Evolutionary conservation across 2,113 vertebrate genomes (phyloP).

Genomic region (Calonectris borealis): DNA sequence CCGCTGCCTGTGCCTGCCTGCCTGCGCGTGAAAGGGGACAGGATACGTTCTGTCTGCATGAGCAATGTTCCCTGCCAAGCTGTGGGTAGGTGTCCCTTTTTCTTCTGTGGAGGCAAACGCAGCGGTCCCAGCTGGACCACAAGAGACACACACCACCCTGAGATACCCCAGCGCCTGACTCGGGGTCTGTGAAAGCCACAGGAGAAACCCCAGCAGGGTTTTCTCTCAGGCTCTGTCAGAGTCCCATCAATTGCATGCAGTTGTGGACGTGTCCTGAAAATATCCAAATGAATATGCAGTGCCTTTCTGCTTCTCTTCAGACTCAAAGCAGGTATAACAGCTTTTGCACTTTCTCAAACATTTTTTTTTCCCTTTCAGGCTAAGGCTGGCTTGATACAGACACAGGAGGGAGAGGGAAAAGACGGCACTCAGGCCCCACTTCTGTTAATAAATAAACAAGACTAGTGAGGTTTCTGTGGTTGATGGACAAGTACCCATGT

Average conservation of each 20-base stretch:
- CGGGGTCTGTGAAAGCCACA: neutral
- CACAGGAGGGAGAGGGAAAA: neutral
- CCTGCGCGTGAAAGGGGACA: neutral
- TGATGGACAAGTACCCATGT: neutral
- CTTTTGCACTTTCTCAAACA: neutral
- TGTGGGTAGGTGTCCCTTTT: neutral
- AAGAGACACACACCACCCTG: rapidly evolving
- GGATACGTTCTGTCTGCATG: rapidly evolving
- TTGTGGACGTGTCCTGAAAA: neutral
- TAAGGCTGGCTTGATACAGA: neutral
- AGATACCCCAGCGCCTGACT: neutral
- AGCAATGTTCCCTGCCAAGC: neutral
- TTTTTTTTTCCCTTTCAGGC: neutral
- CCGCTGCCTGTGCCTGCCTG: neutral
- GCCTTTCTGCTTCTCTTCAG: neutral
- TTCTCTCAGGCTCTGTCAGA: neutral
- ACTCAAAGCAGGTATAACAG: neutral
- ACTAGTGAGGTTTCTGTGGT: neutral
- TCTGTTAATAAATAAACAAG: neutral
- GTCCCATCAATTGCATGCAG: neutral
- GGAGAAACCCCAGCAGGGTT: neutral
- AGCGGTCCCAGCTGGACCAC: rapidly evolving
- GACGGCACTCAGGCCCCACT: rapidly evolving
- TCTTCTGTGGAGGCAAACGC: neutral
- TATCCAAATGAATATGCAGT: neutral